Conservation (phyloP, 2,113 vertebrate genomes). For the Etheostoma spectabile region DNA sequence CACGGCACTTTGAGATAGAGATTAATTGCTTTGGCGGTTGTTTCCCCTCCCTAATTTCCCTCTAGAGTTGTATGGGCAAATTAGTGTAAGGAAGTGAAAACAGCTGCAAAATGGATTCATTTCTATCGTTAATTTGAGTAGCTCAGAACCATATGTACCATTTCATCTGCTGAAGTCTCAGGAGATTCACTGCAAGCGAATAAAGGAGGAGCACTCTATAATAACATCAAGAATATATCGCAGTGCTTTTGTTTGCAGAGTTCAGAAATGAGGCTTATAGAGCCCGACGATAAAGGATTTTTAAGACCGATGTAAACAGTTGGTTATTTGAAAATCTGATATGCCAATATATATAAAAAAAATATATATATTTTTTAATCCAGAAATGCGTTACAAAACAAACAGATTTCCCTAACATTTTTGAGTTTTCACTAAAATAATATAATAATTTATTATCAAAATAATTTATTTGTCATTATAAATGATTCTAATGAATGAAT, state of each 20-base stretch:
- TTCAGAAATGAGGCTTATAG: background rate
- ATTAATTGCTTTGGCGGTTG: conserved; percentile 39
- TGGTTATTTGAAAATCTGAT: too few species aligned
- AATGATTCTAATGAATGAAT: too few species aligned
- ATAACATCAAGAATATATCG: background rate
- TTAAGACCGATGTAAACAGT: too few species aligned
- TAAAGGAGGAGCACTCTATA: background rate
- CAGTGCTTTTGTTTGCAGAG: background rate
- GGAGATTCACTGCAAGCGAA: background rate
- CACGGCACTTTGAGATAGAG: conserved; percentile 35
- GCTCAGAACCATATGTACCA: background rate
- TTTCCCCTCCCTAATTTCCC: conserved; percentile 42
- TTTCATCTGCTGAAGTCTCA: background rate
- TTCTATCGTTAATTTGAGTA: conserved; percentile 9
- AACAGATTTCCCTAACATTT: too few species aligned
- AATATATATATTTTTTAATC: too few species aligned
- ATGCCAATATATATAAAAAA: too few species aligned
- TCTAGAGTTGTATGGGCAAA: conserved; percentile 25
- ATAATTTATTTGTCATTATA: too few species aligned
- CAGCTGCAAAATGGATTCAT: conserved; percentile 47
- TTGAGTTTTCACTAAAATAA: too few species aligned
- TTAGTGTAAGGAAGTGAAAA: conserved; percentile 26
- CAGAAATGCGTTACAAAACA: too few species aligned
- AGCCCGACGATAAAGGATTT: too few species aligned
- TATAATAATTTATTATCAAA: too few species aligned